A percentile compares a stretch with the other conserved stretches of the same genome.
Evolutionary conservation across 2,888 invertebrate genomes (phyloP).

Genomic region (Agonopterix arenella): DNA sequence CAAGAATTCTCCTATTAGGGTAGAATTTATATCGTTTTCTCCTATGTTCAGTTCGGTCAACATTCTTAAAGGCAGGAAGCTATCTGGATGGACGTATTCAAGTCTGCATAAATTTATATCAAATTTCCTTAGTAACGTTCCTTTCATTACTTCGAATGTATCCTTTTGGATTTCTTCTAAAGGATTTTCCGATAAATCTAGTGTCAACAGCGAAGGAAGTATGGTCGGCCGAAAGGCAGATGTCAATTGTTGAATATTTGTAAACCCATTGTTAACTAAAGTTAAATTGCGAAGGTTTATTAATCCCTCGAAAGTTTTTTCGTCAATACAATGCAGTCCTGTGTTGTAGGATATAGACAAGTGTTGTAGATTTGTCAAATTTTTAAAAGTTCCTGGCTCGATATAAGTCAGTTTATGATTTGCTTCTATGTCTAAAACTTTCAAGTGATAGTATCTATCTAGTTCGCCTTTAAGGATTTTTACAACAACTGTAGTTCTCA

Average conservation of each 20-base stretch:
- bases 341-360: conserved; percentile 76
- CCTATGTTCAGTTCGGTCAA: conserved; percentile 65
- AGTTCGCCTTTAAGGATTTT: conserved; percentile 60
- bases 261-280: conserved; percentile 75
- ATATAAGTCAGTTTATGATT: conserved; percentile 69
- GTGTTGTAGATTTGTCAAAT: conserved; percentile 61
- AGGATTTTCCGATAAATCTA: conserved; percentile 74
- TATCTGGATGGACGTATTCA: conserved; percentile 67
- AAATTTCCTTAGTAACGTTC: conserved; percentile 55
- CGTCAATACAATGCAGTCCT: conserved; percentile 53
- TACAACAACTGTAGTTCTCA: conserved; percentile 68
- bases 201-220: conserved; percentile 58
- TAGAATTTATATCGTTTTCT: conserved; percentile 69
- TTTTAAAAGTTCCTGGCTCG: conserved; percentile 64
- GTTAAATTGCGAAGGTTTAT: conserved; percentile 62
- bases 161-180: conserved; percentile 55
- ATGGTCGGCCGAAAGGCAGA: conserved; percentile 51
- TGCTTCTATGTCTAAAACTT: conserved; percentile 69
- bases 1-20: conserved; percentile 58
- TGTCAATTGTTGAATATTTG: conserved; percentile 54
- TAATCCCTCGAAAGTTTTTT: conserved; percentile 68
- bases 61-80: conserved; percentile 60
- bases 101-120: conserved; percentile 71
- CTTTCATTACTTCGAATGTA: conserved; percentile 64
- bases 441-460: conserved; percentile 44